phyloP scores from a whole-genome alignment of 1,140 invertebrate genomes.

The Solenopsis fugax region DNA sequence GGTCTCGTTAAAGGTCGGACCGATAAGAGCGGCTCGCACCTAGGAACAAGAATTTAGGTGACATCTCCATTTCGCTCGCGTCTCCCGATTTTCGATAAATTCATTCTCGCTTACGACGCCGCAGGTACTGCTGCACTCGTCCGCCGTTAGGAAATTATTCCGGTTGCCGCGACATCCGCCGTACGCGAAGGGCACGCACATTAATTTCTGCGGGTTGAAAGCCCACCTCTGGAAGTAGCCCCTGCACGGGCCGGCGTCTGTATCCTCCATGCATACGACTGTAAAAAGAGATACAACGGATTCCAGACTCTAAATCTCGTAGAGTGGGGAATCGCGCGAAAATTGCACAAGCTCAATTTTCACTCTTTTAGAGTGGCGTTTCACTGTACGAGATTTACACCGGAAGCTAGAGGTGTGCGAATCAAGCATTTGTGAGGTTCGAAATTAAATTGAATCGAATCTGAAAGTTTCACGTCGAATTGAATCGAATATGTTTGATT shows the following conservation, averaged over 20 bases:
- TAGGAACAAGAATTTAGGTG: slow-evolving; percentile 16
- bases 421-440: too few species aligned
- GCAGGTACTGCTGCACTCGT: slow-evolving; percentile 93
- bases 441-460: too few species aligned
- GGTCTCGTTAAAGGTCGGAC: slow-evolving; percentile 40
- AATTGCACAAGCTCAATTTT: too few species aligned
- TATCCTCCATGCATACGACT: slow-evolving; percentile 92
- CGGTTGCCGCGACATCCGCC: slow-evolving; percentile 96
- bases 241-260: slow-evolving; percentile 93
- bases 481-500: too few species aligned
- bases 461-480: too few species aligned
- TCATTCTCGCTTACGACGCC: slow-evolving; percentile 84
- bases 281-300: neutral
- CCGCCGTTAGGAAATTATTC: slow-evolving; percentile 94
- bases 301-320: neutral
- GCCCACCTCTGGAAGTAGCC: slow-evolving; percentile 94
- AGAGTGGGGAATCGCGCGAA: too few species aligned
- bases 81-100: neutral
- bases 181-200: slow-evolving; percentile 94
- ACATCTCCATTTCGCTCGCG: neutral
- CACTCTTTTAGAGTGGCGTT: too few species aligned
- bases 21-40: slow-evolving; percentile 70
- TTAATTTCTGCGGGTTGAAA: slow-evolving; percentile 91
- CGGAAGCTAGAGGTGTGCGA: too few species aligned
- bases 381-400: too few species aligned